A percentile compares a stretch with the other conserved stretches of the same genome.
phyloP scores from a whole-genome alignment of 2,888 invertebrate genomes.

The Himalopsyche japonica region DNA sequence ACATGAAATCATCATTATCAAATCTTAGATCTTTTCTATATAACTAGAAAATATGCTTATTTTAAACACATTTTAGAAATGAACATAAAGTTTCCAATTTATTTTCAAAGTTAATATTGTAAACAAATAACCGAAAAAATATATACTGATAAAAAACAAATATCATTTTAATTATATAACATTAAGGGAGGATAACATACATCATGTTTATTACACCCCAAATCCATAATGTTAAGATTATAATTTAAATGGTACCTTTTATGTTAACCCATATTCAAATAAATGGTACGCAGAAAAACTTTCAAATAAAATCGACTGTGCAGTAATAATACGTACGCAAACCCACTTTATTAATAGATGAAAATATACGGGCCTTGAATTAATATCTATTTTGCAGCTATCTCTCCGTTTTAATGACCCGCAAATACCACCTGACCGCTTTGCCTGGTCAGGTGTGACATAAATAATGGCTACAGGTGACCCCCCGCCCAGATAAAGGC shows the following conservation, averaged over 20 bases:
- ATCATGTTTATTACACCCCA: no score
- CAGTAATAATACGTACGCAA: neutral
- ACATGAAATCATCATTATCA: no score
- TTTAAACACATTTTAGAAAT: no score
- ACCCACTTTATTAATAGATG: neutral
- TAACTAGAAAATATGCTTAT: no score
- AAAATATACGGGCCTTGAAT: neutral
- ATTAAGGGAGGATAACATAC: no score
- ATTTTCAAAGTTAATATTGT: no score
- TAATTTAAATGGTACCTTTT: neutral
- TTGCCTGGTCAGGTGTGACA: constrained; percentile 38
- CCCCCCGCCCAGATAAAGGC: constrained; percentile 36
- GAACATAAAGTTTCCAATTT: no score
- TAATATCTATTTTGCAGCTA: constrained; percentile 3
- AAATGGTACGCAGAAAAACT: neutral
- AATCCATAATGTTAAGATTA: neutral
- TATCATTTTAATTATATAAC: no score
- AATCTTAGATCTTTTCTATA: no score
- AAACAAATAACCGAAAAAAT: no score
- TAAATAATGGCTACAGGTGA: constrained; percentile 40
- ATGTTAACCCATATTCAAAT: neutral
- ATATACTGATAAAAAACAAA: no score
- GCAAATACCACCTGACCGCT: constrained; percentile 36
- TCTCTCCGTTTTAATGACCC: constrained; percentile 30
- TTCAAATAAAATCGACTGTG: neutral